Evolutionary conservation across 1,140 invertebrate species (phyloP), one percentile per base, ranked within the genome.

Genomic region (Drosophila tsacasi): DNA sequence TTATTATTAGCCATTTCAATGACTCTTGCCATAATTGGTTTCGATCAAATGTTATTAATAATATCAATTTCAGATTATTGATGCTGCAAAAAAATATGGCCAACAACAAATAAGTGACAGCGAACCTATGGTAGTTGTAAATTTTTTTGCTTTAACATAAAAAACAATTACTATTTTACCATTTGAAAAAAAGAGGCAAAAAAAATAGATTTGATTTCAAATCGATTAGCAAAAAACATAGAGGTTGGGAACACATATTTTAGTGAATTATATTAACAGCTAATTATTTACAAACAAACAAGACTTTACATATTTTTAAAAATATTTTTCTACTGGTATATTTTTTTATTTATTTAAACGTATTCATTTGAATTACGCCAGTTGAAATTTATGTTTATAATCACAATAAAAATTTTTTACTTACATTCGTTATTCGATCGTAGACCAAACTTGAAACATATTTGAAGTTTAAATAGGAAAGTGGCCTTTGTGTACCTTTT

Each of bases 21-120:
- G 77, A 40, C 44, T 58, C 27, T 75, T 46, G 25, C 21, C 59
- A 76, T 84, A 89, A 87, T 89, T 89, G 84, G 71, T 89, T 89
- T 81, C 49, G 40, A 66, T 72, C 68, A 78, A 84, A 73, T 47
- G 64, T 65, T 83, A 71, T 73, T 83, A 83, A 81, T 78, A 61
- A 75, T 78, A 80, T 81, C 77, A 89, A 83, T 89, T 81, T 81
- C 37, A 4, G 55, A 58, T 87, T 74, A 69, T 77, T 67, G 49
- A 10, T 25, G 5, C 39, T 39, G 12, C 13, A n/a, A 44, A 44
- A 13, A 54, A 58, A 61, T 23, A 37, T 35, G 15, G 9, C 3
- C 21, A 13, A 17, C 25, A 67, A 74, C 62, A 54, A 59, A 82
- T 25, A 52, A 44, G 17, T 65, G 60, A 63, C 81, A 60, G 42